Percentiles rank a stretch among this genome's conserved stretches.
Evolutionary conservation across 2,113 vertebrate genomes (phyloP).

Genomic region (Chloebia gouldiae): DNA sequence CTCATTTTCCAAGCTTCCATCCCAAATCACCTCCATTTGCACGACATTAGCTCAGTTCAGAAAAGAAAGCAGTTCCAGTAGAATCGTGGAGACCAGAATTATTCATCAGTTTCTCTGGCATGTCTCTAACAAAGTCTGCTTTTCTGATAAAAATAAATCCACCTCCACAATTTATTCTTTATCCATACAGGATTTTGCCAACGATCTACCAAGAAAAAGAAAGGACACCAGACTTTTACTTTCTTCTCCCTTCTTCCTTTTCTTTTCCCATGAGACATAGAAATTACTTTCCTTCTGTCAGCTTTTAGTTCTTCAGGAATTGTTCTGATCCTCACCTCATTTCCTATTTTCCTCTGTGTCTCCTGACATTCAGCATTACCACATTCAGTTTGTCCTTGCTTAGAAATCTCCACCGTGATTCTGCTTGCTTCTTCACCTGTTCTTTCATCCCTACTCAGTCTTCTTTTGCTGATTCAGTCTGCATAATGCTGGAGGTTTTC

Average conservation of each 20-base stretch:
- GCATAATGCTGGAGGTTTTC: background rate
- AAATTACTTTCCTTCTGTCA: background rate
- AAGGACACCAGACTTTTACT: background rate
- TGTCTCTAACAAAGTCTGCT: background rate
- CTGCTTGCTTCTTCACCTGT: background rate
- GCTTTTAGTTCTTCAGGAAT: background rate
- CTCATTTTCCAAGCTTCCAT: background rate
- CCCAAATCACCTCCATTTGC: background rate
- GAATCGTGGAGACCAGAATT: background rate
- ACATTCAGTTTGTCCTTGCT: background rate
- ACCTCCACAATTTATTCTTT: background rate
- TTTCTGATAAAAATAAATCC: background rate
- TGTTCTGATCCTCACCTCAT: background rate
- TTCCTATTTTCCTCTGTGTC: background rate
- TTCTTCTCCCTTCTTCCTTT: background rate
- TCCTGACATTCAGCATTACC: background rate
- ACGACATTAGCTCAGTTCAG: background rate
- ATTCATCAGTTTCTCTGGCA: background rate
- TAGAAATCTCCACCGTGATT: background rate
- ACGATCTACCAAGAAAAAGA: background rate
- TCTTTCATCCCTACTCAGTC: background rate
- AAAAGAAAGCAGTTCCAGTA: background rate
- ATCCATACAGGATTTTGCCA: background rate
- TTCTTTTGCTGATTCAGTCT: background rate
- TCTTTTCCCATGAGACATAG: background rate